Percentiles rank a stretch among this genome's conserved stretches.
Evolutionary conservation across 2,888 invertebrate genomes (phyloP).

Genomic region (Octodonta nipae): DNA sequence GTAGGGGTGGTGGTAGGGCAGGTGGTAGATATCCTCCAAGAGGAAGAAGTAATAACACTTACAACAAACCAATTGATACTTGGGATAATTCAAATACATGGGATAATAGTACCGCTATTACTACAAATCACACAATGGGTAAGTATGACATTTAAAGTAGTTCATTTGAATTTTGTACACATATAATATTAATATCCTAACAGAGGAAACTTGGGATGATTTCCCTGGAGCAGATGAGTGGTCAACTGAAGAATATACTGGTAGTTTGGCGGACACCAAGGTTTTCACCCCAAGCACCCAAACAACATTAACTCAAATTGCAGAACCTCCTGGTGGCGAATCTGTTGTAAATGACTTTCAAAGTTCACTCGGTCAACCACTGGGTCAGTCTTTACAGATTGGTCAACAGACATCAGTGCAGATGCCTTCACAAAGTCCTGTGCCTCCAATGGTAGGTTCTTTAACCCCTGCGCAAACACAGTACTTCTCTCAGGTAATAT

Average conservation of each 20-base stretch:
- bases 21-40: constrained; percentile 26
- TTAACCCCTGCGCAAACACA: constrained; percentile 46
- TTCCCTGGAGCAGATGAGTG: constrained; percentile 41
- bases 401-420: constrained; percentile 15
- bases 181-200: background rate
- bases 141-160: background rate
- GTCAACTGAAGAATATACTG: constrained; percentile 80
- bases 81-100: constrained; percentile 43
- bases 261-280: constrained; percentile 85
- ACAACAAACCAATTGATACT: constrained; percentile 38
- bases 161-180: constrained; percentile 1
- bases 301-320: constrained; percentile 20
- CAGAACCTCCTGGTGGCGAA: constrained; percentile 10
- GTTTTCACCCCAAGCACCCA: constrained; percentile 66
- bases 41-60: constrained; percentile 13
- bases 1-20: constrained; percentile 34
- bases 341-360: constrained; percentile 14
- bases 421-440: constrained; percentile 20
- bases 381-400: constrained; percentile 13
- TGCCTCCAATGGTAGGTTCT: constrained; percentile 32
- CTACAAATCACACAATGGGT: constrained; percentile 3
- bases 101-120: constrained; percentile 26
- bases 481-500: constrained; percentile 40
- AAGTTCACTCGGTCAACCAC: constrained; percentile 9
- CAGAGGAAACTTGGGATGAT: constrained; percentile 48